phyloP scores from a whole-genome alignment of 2,113 vertebrate species.

The Benitochromis conjunctus region DNA sequence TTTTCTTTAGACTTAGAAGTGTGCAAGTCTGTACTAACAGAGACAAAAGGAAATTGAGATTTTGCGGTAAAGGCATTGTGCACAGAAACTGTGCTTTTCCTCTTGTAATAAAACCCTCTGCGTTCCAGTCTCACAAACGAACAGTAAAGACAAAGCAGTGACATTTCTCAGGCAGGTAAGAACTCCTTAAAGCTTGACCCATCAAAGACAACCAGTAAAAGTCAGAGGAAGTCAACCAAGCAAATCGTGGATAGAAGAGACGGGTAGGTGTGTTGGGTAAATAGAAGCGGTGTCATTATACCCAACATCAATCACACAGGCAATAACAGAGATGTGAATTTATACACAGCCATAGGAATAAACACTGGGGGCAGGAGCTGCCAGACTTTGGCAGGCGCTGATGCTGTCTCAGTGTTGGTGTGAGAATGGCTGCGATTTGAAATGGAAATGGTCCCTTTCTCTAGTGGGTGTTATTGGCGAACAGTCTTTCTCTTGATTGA shows the following conservation, averaged over 20 bases:
- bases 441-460: conserved; percentile 54
- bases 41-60: background rate
- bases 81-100: background rate
- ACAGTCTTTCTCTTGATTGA: conserved; percentile 36
- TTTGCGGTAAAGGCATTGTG: background rate
- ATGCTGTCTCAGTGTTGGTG: conserved; percentile 24
- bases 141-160: conserved; percentile 18
- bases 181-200: conserved; percentile 17
- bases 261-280: conserved; percentile 22
- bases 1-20: background rate
- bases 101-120: background rate
- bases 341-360: conserved; percentile 4
- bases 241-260: conserved; percentile 1
- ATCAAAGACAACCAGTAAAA: conserved; percentile 44
- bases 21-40: background rate
- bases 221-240: conserved; percentile 18
- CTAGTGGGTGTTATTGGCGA: conserved; percentile 31
- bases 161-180: conserved; percentile 34
- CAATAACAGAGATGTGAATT: conserved; percentile 27
- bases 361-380: conserved; percentile 8
- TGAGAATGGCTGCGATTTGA: conserved; percentile 57
- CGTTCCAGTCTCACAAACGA: background rate
- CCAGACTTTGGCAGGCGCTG: conserved; percentile 24
- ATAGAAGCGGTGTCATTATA: conserved; percentile 24
- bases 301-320: conserved; percentile 35